Evolutionary conservation across 2,888 invertebrate genomes (phyloP).

Genomic region (Tenthredo amoena): DNA sequence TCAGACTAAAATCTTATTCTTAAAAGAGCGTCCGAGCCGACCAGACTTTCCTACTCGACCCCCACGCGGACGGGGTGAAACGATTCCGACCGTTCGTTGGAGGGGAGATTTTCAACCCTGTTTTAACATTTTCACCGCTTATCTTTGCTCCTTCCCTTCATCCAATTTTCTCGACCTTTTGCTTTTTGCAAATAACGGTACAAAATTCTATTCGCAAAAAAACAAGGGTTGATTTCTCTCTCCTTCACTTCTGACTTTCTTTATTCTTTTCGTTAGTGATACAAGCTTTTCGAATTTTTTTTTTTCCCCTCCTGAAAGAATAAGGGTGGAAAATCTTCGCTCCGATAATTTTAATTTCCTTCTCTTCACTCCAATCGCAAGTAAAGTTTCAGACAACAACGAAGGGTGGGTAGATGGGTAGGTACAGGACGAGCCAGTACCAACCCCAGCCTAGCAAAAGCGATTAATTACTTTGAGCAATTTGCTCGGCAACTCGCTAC

Average conservation of each 20-base stretch:
- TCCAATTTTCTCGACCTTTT: neutral
- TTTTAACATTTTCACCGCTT: slow-evolving; percentile 55
- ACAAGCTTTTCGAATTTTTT: no score
- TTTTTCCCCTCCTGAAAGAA: no score
- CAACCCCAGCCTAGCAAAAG: slow-evolving; percentile 68
- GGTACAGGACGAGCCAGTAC: neutral
- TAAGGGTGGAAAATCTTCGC: no score
- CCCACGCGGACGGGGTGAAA: neutral
- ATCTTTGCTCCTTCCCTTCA: slow-evolving; percentile 40
- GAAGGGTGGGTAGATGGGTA: neutral
- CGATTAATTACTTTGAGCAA: slow-evolving; percentile 78
- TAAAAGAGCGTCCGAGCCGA: neutral
- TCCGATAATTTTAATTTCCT: neutral
- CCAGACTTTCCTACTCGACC: neutral
- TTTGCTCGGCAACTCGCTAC: slow-evolving; percentile 75
- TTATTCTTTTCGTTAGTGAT: no score
- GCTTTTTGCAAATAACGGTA: neutral
- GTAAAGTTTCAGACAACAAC: neutral
- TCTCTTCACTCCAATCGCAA: neutral
- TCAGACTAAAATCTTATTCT: slow-evolving; percentile 37
- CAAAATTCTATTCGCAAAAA: neutral
- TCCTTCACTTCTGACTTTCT: no score
- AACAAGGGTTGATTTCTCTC: neutral
- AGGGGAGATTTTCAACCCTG: slow-evolving; percentile 62
- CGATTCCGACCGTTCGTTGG: slow-evolving; percentile 38